phyloP scores from a whole-genome alignment of 2,797 vertebrate species.

The Characodon lateralis region DNA sequence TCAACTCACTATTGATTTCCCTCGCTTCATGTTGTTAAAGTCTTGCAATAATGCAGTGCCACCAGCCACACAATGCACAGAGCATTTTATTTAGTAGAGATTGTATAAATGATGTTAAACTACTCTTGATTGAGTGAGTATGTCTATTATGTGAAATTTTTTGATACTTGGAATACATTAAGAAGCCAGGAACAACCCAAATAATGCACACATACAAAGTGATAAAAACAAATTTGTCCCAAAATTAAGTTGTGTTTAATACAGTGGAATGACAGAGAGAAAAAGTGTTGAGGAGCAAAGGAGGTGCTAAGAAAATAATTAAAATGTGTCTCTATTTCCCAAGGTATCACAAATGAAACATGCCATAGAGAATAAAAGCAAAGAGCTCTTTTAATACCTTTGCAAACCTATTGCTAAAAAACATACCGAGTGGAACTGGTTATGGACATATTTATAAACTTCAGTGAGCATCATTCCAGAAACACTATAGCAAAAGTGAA shows the following conservation, averaged over 20 bases:
- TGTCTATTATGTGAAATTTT: constrained; percentile 5
- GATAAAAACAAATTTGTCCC: constrained; percentile 4
- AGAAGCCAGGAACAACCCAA: not conserved
- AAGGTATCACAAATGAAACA: not conserved
- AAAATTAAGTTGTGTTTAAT: not conserved
- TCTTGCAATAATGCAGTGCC: constrained; percentile 19
- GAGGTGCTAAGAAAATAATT: not conserved
- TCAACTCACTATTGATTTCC: constrained; percentile 64
- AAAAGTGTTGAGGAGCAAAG: not conserved
- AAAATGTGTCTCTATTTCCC: not conserved
- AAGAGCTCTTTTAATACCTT: not conserved
- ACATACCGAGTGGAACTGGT: not conserved
- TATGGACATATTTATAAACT: not conserved
- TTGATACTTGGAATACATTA: constrained; percentile 3
- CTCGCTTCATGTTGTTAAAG: constrained; percentile 33
- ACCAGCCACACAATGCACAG: not conserved
- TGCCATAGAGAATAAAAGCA: not conserved
- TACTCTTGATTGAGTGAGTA: not conserved
- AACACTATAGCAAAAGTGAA: not conserved
- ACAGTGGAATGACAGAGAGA: not conserved
- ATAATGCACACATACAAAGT: constrained; percentile 2
- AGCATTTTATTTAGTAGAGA: not conserved
- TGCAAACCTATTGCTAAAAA: not conserved
- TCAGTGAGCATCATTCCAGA: not conserved
- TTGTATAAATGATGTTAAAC: not conserved